Conservation (phyloP, 1,140 invertebrate species). For the Rhysida immarginata region DNA sequence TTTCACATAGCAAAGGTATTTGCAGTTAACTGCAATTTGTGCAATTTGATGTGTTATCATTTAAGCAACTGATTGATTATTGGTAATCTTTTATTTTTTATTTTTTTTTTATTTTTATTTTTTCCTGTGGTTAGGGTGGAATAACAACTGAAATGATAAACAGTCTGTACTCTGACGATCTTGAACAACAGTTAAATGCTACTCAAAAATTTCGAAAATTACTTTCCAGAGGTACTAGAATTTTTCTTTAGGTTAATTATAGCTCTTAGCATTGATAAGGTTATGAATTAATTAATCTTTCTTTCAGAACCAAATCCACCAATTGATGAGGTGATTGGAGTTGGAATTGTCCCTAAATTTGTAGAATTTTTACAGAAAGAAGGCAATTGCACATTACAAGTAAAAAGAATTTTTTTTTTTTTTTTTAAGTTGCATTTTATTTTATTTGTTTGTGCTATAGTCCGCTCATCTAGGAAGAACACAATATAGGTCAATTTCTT, state of each 20-base stretch:
- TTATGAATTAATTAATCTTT: conserved; percentile 15
- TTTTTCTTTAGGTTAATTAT: no score
- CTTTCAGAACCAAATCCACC: conserved; percentile 81
- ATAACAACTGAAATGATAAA: conserved; percentile 59
- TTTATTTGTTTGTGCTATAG: no score
- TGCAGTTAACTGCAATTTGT: no score
- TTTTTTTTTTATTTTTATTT: neutral
- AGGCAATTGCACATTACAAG: conserved; percentile 68
- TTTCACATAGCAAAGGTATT: no score
- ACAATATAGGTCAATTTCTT: no score
- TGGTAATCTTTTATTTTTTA: neutral
- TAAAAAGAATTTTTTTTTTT: no score
- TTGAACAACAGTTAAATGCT: conserved; percentile 66
- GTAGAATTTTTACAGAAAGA: conserved; percentile 81
- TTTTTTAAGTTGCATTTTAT: no score
- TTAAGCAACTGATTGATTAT: no score
- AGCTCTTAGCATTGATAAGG: no score
- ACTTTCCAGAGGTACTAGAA: conserved; percentile 47
- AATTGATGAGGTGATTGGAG: conserved; percentile 95
- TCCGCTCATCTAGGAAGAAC: no score
- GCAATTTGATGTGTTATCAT: no score
- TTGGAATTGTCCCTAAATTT: conserved; percentile 89
- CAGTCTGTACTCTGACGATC: conserved; percentile 62
- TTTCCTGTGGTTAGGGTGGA: conserved; percentile 20
- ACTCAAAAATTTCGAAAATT: conserved; percentile 92